Evolutionary conservation across 2,113 vertebrate species (phyloP), one percentile per base, ranked within the genome.

Genomic region (Ceratotherium simum): DNA sequence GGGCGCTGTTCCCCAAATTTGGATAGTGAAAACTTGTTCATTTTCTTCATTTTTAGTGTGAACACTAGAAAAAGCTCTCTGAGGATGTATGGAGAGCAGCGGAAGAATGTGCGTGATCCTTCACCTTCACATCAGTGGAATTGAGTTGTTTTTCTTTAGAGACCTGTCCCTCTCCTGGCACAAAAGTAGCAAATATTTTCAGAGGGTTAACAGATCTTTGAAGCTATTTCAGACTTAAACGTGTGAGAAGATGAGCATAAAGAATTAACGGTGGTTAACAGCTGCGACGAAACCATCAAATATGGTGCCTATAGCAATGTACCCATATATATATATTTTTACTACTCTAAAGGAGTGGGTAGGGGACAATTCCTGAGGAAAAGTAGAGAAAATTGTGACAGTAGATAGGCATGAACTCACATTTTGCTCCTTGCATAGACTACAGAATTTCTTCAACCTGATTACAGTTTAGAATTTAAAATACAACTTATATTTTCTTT

Each of bases 401-500:
- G 16, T n/a, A 27, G 20, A 7, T 18, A 56, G 23, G 5, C 42
- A 2, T n/a, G 27, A 90, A 2, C 39, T 36, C 5, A 39, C 21
- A 4, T 6, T 10, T 36, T 48, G 6, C 18, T 86, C 20, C 56
- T 54, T 58, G n/a, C 7, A 3, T 39, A 67, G 79, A 39, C 25
- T 31, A 5, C 27, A 51, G 62, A 67, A 72, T 51, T 56, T 92
- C 21, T 39, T 48, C 85, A 48, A 11, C 39, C n/a, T 80, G 67
- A 54, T 70, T 69, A 51, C 29, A 58, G 31, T 92, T 90, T 69
- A 79, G 89, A 81, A 78, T 78, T 90, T 88, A 62, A 84, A 73
- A 54, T 76, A 48, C 39, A 54, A 39, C 3, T 13, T 79, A 29
- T 18, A 16, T 82, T 80, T 94, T 79, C 25, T 48, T 72, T 65